phyloP scores from a whole-genome alignment of 2,113 vertebrate species.

The Equus przewalskii region DNA sequence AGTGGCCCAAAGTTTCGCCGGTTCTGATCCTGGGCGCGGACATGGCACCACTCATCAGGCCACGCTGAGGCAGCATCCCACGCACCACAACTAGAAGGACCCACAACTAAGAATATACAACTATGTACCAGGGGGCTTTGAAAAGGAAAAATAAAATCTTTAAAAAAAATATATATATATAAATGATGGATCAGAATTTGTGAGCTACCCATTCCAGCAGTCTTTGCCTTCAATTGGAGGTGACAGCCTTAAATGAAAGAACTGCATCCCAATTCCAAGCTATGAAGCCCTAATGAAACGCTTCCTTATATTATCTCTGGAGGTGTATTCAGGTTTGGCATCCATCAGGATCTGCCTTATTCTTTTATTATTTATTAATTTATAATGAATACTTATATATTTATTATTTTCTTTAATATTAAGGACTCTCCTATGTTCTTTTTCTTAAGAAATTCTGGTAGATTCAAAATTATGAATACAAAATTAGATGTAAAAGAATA shows the following conservation, averaged over 20 bases:
- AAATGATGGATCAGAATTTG: neutral
- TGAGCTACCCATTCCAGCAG: neutral
- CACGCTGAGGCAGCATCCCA: too few relatives aligned
- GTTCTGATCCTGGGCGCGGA: too few relatives aligned
- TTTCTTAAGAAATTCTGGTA: neutral
- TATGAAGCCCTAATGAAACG: neutral
- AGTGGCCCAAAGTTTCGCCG: too few relatives aligned
- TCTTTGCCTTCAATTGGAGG: neutral
- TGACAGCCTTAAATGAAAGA: neutral
- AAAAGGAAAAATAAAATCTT: too few relatives aligned
- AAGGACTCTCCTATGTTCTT: neutral
- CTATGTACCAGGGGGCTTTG: too few relatives aligned
- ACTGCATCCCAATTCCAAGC: neutral
- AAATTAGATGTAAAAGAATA: slow-evolving; percentile 37
- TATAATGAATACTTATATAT: neutral
- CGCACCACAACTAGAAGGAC: too few relatives aligned
- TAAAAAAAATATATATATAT: too few relatives aligned
- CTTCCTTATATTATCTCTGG: neutral
- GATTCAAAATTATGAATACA: neutral
- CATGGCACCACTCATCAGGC: too few relatives aligned
- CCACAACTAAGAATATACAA: too few relatives aligned
- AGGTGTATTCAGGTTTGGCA: neutral
- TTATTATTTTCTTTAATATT: neutral
- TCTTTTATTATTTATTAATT: slow-evolving; percentile 1
- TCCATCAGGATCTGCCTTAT: neutral